A percentile compares a stretch with the other conserved stretches of the same genome.
phyloP scores from a whole-genome alignment of 2,113 vertebrate species.

The Pluvialis apricaria region DNA sequence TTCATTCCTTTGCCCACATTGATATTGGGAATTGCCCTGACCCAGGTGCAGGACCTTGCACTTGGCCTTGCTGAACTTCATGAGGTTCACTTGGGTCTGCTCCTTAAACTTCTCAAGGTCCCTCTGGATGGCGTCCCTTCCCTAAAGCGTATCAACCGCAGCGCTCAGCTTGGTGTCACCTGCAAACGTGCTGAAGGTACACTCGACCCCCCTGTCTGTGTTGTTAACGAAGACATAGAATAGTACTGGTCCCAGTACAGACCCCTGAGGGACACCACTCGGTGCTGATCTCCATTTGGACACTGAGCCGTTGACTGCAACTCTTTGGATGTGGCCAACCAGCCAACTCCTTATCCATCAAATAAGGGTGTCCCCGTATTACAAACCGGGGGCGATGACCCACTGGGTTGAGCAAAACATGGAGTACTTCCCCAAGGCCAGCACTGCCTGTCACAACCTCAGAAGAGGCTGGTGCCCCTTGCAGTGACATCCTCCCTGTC shows the following conservation, averaged over 20 bases:
- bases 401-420: fast-evolving
- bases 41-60: not conserved
- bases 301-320: fast-evolving
- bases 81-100: not conserved
- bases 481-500: fast-evolving
- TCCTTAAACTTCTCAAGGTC: not conserved
- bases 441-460: not conserved
- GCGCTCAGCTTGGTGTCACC: not conserved
- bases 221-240: not conserved
- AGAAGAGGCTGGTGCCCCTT: not conserved
- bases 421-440: not conserved
- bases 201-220: not conserved
- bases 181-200: not conserved
- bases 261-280: not conserved
- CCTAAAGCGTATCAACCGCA: not conserved
- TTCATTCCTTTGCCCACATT: fast-evolving
- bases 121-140: not conserved
- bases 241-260: not conserved
- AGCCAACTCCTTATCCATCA: not conserved
- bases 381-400: fast-evolving
- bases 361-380: not conserved
- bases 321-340: not conserved
- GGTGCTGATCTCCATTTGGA: not conserved
- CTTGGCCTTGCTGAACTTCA: not conserved
- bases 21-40: not conserved